Base-by-base conservation (phyloP, 2,888 invertebrate species). In the Microctonus aethiopoides region DNA sequence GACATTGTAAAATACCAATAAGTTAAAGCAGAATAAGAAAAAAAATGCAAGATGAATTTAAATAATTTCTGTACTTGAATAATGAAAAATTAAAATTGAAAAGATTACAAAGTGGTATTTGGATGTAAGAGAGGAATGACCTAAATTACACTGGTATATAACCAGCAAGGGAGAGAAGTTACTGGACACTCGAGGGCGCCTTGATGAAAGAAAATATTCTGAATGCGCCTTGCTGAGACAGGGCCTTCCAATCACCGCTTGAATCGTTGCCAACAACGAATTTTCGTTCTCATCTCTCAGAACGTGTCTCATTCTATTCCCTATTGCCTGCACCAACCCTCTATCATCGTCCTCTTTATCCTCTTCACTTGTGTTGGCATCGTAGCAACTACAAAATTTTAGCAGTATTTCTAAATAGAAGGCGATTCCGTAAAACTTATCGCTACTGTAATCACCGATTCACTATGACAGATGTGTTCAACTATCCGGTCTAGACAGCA, bases 231-330 rank as follows among this genome's bases (percentile, higher is more conserved):
- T 80, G 82, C 80, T 79, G 82, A 83, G 83, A 83, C 83, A 83
- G 83, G 83, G 78, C 78, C 78, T 80, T 75, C 83, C 84, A 84
- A 85, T 85, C 83, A 84, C 83, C 78, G 80, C 79, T 84, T 85
- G 85, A 84, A 80, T 80, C 80, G 77, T 74, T 83, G 84, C 84
- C 85, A 84, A 83, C 73, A 77, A 78, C 77, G 64, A 73, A 72
- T 67, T 63, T 46, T 29, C 39, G 52, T 59, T n/a, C 36, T 41
- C 20, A 24, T 39, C 51, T 62, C 22, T 36, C 62, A 16, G 51
- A 60, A 16, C 41, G n/a, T 34, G 7, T 62, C 16, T 26, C 7
- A 36, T 67, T 36, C 29, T 32, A n/a, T 62, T 32, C 26, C n/a
- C 41, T 65, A 60, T 57, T 16, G 36, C 39, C 39, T n/a, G n/a